Base-by-base conservation (phyloP, 2,797 vertebrate species). In the Protonibea diacanthus region DNA sequence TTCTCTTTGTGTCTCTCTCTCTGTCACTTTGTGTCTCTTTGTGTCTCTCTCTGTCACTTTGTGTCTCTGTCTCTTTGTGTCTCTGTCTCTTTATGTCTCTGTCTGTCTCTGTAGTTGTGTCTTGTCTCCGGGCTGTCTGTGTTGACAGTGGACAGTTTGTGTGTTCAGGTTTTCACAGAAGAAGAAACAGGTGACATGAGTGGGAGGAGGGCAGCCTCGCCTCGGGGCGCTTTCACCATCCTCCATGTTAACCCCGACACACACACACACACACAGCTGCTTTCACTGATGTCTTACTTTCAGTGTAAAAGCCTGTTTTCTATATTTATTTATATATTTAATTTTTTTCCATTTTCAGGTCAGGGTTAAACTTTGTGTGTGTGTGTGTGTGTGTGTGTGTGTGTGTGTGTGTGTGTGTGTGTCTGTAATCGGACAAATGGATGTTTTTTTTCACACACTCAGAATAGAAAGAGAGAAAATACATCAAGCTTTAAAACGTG, bases 391-490 rank as follows among this genome's bases (percentile, higher is more conserved):
- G 74, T 63, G 44, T 70, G 65, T 70, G 72, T 68, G 75, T 53
- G 61, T 44, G 29, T 17, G 56, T 71, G 42, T 49, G 71, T 48
- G 74, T 63, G 44, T 70, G 65, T 72, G 72, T 67, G 73, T n/a
- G n/a, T n/a, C n/a, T n/a, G n/a, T 55, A 90, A 84, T 87, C 20
- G 25, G 76, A 91, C 88, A 92, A 91, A 91, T 91, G 89, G 88
- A 90, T 89, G 66, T 76, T 86, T 88, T 87, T 84, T 81, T 84
- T 82, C 81, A 75, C 55, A 85, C 86, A 84, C 85, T 90, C 69
- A 20, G 82, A 91, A 92, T 90, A 89, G 88, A 92, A 88, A 87
- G 73, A 84, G 63, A 86, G 80, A 88, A 91, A 91, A 86, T 85
- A 82, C 73, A 48, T 64, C 6, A 4, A 69, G 74, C 76, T 82